Evolutionary conservation across 2,888 invertebrate genomes (phyloP), one percentile per base, ranked within the genome.

Genomic region (Dyspetes luteomarginatus): DNA sequence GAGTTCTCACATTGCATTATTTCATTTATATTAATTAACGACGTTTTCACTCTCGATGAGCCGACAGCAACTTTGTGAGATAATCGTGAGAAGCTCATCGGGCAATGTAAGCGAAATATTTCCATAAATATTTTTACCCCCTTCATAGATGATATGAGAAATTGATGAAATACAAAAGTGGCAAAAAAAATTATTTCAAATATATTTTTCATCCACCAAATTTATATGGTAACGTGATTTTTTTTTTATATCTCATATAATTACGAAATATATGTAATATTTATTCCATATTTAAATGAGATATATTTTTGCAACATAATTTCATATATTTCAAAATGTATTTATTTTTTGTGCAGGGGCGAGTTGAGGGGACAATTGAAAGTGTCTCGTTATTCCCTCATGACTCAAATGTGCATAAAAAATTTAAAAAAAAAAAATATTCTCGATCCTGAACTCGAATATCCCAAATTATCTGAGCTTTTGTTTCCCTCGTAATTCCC

Each of bases 1-100:
- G 50, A 48, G n/a, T n/a, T 22, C 3, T 22, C 12, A 12, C 28
- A 12, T 15, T 17, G 28, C 26, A 68, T 17, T 55, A 17, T 73
- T 73, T 68, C 52, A 68, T 64, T 64, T 68, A 72, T 72, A 48
- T 81, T 76, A 81, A 81, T 77, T 55, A 72, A 67, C 60, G 15
- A 64, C 55, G 24, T 30, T 65, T 74, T 24, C 15, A 15, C 24
- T 17, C 9, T 30, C 19, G 64, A 26, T 17, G 24, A 24, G 36
- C 19, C 0, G 48, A 30, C 17, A 67, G 52, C 3, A 24, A 62
- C 50, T 15, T 5, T 7, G 2, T 17, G 41, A 64, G 55, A 55
- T 41, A 64, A 62, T 62, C 82, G 82, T 72, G 68, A 4, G 15
- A 24, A 50, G 56, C 72, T 79, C 68, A 52, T 58, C 78, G 75